Percentiles rank a stretch among this genome's conserved stretches.
Conservation (phyloP, 2,888 invertebrate genomes). For the Allophyes oxyacanthae region DNA sequence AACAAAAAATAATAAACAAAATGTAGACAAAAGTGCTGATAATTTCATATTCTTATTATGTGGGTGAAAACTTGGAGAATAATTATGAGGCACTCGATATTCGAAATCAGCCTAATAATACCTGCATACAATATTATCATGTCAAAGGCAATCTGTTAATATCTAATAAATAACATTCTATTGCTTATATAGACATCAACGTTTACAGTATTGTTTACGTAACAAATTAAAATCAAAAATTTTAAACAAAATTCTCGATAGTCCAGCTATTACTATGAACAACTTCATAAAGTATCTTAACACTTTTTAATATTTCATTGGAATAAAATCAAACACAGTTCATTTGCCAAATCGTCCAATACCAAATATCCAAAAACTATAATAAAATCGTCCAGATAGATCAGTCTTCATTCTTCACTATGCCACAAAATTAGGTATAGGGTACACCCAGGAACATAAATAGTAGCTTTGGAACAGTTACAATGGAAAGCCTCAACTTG, state of each 20-base stretch:
- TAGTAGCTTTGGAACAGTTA: too few relatives aligned
- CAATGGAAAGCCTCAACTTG: too few relatives aligned
- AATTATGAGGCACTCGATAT: too few relatives aligned
- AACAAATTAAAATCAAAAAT: conserved; percentile 8
- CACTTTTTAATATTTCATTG: conserved; percentile 32
- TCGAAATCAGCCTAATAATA: conserved; percentile 13
- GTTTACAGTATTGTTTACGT: conserved; percentile 9
- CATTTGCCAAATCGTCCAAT: conserved; percentile 31
- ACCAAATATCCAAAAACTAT: conserved; percentile 22
- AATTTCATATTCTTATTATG: not conserved
- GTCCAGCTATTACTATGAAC: conserved; percentile 40
- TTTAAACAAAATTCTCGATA: conserved; percentile 10
- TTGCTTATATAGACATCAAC: conserved; percentile 27
- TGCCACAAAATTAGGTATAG: conserved; percentile 20
- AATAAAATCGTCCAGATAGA: conserved; percentile 51
- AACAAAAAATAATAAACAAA: conserved; percentile 20
- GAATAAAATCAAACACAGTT: conserved; percentile 35
- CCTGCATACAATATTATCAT: conserved; percentile 11
- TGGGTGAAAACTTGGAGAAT: not conserved
- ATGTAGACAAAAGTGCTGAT: conserved; percentile 17
- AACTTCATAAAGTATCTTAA: conserved; percentile 21
- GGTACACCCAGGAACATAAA: not conserved
- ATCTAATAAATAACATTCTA: conserved; percentile 14
- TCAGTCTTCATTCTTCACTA: conserved; percentile 62
- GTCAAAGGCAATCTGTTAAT: conserved; percentile 34